Evolutionary conservation across 2,113 vertebrate genomes (phyloP).

Genomic region (Macaca nemestrina): DNA sequence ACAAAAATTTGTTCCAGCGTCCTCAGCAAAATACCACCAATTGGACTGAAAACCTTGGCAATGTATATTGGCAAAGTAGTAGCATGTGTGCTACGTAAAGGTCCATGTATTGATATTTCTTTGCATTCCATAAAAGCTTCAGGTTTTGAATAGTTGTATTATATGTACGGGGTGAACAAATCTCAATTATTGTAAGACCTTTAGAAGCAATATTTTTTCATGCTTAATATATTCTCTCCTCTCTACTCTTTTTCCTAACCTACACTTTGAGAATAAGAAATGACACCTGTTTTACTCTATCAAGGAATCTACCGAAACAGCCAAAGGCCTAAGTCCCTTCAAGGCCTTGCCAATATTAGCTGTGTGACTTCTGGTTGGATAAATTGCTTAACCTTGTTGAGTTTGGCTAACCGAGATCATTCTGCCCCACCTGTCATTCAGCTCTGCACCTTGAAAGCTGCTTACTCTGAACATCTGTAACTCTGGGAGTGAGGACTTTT

Average conservation of each 20-base stretch:
- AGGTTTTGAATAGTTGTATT: constrained; percentile 42
- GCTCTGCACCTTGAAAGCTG: neutral
- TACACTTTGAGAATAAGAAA: neutral
- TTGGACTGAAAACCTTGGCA: neutral
- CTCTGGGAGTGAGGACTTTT: neutral
- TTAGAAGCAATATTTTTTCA: neutral
- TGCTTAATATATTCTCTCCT: neutral
- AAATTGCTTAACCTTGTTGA: neutral
- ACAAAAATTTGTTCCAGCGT: neutral
- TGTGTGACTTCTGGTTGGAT: neutral
- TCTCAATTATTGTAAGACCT: neutral
- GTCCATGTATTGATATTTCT: neutral
- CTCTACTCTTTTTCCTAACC: neutral
- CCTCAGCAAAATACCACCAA: constrained; percentile 3
- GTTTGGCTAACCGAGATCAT: neutral
- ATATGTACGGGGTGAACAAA: neutral
- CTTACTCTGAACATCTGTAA: neutral
- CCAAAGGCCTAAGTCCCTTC: neutral
- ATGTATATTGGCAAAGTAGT: neutral
- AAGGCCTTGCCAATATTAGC: neutral
- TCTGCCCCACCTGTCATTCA: neutral
- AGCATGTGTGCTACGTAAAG: neutral
- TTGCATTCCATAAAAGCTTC: neutral
- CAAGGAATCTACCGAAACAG: neutral
- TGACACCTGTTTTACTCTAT: neutral